Base-by-base conservation (phyloP, 2,888 invertebrate species). In the Sinodicranocentrus sp. region DNA sequence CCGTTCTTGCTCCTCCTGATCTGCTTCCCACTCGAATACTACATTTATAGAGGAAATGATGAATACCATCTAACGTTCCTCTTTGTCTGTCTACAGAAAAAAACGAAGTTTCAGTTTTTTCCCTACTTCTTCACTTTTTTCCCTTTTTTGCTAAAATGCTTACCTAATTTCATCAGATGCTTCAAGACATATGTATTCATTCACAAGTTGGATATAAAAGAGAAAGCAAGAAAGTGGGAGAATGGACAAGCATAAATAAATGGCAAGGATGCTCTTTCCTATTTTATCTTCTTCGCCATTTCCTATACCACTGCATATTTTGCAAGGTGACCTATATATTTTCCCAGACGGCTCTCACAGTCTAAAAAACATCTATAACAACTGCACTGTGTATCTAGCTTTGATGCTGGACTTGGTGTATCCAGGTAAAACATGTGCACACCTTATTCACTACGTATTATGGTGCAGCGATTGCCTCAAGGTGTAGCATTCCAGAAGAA, bases 181-280 rank as follows among this genome's bases (percentile, higher is more conserved):
- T 57, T 21, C n/a, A n/a, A n/a, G n/a, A n/a, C n/a, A n/a, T n/a
- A n/a, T n/a, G n/a, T n/a, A n/a, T n/a, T n/a, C 39, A 39, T 8
- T 8, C 39, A 39, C 39, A 39, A 39, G 39, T 39, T 8, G 8
- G 13, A 6, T 39, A 10, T 52, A 52, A 5, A n/a, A 52, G n/a
- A 52, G 52, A 21, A 65, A 33, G 39, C 21, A 33, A 23, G 48
- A 75, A 21, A 65, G 25, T 39, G 67, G 39, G 65, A 67, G 57
- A 59, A 77, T 77, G 77, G 68, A 68, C 61, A 33, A 8, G 59
- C 68, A 77, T 77, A 68, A 77, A 77, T 77, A 77, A 77, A 57
- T 68, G 77, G 43, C n/a, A 76, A 23, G 13, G 33, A 33, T 28
- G 33, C 17, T 63, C 57, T 28, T 54, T 61, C 6, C 26, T 76